Evolutionary conservation across 30 jellyfish, hydroid and myxozoan species (phyloP).

Genomic region (Turritopsis dohrnii): DNA sequence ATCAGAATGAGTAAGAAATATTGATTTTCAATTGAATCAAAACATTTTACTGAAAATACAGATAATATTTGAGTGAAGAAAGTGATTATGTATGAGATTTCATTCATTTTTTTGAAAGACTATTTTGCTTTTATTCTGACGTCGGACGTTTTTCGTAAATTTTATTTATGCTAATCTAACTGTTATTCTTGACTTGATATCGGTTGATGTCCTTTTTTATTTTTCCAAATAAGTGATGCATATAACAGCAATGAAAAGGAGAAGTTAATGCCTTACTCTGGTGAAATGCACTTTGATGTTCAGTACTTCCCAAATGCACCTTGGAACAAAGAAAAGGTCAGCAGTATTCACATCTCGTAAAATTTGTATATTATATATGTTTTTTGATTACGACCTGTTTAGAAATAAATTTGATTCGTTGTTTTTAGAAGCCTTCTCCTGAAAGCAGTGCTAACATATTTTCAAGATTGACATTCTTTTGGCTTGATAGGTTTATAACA

Average conservation of each 20-base stretch:
- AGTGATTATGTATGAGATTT: too few relatives aligned
- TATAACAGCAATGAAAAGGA: background rate
- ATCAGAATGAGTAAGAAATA: background rate
- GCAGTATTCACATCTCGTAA: too few relatives aligned
- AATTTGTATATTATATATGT: too few relatives aligned
- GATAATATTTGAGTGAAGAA: background rate
- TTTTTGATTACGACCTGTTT: too few relatives aligned
- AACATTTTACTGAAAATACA: background rate
- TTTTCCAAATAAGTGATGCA: background rate
- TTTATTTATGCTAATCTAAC: too few relatives aligned
- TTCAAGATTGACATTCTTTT: conserved; percentile 65
- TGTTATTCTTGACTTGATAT: too few relatives aligned
- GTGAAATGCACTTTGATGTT: conserved; percentile 35
- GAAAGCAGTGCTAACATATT: conserved; percentile 57
- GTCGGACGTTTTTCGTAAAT: too few relatives aligned
- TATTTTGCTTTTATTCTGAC: too few relatives aligned
- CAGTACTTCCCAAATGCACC: conserved; percentile 72
- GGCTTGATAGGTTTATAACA: conserved; percentile 70
- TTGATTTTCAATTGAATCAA: background rate
- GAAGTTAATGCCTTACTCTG: conserved; percentile 36
- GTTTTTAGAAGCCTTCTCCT: conserved; percentile 65
- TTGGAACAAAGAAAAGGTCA: conserved; percentile 13
- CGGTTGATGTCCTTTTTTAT: background rate
- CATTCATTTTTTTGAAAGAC: too few relatives aligned
- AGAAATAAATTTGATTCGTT: conserved; percentile 18